Percentiles rank a stretch among this genome's conserved stretches.
These are phyloP conservation scores for Lordiphosa clarofinis DNA, from an alignment of 1,140 invertebrate species.

Conservation along the genomic window DNA sequence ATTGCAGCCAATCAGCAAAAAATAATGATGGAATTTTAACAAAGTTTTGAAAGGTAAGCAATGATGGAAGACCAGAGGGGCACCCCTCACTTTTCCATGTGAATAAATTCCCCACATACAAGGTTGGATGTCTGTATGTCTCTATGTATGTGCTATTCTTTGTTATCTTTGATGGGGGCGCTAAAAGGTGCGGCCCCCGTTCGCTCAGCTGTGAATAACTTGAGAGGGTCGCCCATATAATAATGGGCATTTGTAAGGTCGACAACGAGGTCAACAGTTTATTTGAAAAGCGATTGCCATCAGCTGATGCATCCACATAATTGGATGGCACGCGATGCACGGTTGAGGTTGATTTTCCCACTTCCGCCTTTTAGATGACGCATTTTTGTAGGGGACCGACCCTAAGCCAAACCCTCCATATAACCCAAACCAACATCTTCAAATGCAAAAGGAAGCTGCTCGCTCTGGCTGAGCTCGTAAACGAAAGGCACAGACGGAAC, in stretches of 20 bases:
- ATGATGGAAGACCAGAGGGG: not conserved
- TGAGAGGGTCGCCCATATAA: constrained; percentile 31
- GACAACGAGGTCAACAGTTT: constrained; percentile 58
- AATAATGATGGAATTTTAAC: constrained; percentile 71
- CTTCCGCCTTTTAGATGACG: constrained; percentile 39
- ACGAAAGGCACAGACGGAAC: constrained; percentile 57
- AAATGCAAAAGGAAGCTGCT: constrained; percentile 18
- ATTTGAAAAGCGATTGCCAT: constrained; percentile 47
- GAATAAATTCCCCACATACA: not conserved
- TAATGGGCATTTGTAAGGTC: constrained; percentile 62
- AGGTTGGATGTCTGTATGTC: too few species aligned
- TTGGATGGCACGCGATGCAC: not conserved
- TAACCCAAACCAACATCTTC: constrained; percentile 17
- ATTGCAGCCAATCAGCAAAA: constrained; percentile 64
- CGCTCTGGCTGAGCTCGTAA: constrained; percentile 5
- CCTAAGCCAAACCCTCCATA: constrained; percentile 1
- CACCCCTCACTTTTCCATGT: not conserved
- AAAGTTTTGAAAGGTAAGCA: constrained; percentile 61
- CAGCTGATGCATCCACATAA: not conserved
- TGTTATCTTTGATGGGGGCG: constrained; percentile 6
- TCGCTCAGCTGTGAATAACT: constrained; percentile 60
- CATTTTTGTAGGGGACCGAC: too few species aligned
- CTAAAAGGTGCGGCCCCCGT: constrained; percentile 32
- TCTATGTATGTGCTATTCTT: too few species aligned
- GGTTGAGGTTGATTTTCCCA: not conserved